These are phyloP conservation scores for Triplophysa yarkandensis DNA, from an alignment of 2,797 vertebrate species.

Conservation along the genomic window DNA sequence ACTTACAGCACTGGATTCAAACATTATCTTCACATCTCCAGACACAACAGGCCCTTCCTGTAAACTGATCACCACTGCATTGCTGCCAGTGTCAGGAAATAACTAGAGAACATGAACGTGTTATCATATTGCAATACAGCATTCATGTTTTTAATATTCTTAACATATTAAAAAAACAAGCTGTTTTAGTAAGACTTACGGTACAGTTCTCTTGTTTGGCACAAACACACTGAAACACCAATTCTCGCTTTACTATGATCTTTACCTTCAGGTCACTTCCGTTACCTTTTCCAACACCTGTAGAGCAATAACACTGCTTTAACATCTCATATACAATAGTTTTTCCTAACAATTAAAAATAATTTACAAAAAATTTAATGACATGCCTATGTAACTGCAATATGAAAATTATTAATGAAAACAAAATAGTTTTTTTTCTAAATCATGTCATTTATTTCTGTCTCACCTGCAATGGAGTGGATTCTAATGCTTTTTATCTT, in stretches of 20 bases:
- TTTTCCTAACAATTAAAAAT: too few species aligned
- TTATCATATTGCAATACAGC: background rate
- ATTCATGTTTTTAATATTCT: background rate
- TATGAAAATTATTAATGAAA: background rate
- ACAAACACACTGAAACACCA: slow-evolving; percentile 81
- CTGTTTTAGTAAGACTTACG: slow-evolving; percentile 71
- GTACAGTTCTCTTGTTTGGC: slow-evolving; percentile 82
- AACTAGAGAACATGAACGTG: slow-evolving; percentile 68
- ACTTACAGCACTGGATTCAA: slow-evolving; percentile 89
- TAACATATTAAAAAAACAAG: background rate
- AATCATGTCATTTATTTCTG: too few species aligned
- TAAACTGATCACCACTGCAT: slow-evolving; percentile 82
- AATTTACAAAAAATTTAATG: too few species aligned
- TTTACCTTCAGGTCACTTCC: slow-evolving; percentile 87
- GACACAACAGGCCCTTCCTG: slow-evolving; percentile 81
- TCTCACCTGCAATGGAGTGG: slow-evolving; percentile 85
- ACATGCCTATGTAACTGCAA: too few species aligned
- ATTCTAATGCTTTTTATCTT: slow-evolving; percentile 85
- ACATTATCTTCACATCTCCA: slow-evolving; percentile 92
- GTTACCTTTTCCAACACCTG: slow-evolving; percentile 89
- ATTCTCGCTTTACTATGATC: slow-evolving; percentile 78
- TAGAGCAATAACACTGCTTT: background rate
- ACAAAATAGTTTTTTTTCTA: background rate
- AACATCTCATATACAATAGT: background rate
- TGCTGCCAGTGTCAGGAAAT: slow-evolving; percentile 83